Conservation (phyloP, 2,888 invertebrate species). For the Zeuzera pyrina region DNA sequence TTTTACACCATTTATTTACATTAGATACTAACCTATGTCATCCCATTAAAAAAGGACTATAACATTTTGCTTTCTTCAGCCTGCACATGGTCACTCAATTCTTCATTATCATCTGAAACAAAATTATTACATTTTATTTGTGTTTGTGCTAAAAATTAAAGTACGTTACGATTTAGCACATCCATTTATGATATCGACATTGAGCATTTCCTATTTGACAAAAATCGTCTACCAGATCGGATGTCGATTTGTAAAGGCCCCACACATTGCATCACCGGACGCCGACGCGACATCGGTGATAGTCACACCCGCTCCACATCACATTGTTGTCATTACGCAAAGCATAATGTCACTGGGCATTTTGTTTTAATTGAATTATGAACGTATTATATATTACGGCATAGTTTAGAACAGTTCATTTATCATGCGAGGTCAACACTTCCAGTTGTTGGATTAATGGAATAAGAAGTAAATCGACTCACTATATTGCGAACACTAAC, state of each 20-base stretch:
- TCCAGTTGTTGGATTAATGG: too few species aligned
- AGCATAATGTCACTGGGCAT: slow-evolving; percentile 15
- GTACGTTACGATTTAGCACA: slow-evolving; percentile 5
- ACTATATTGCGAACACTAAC: too few species aligned
- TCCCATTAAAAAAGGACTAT: slow-evolving; percentile 19
- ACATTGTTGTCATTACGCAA: slow-evolving; percentile 41
- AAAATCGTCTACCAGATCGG: slow-evolving; percentile 25
- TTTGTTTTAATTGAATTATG: slow-evolving; percentile 1
- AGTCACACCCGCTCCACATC: slow-evolving; percentile 24
- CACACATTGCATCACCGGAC: slow-evolving; percentile 44
- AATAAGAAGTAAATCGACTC: too few species aligned
- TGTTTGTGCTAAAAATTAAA: background rate
- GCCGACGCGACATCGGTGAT: slow-evolving; percentile 23
- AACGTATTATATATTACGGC: background rate
- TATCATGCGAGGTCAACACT: too few species aligned
- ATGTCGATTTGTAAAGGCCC: slow-evolving; percentile 32
- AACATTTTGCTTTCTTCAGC: slow-evolving; percentile 19
- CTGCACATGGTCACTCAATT: slow-evolving; percentile 29
- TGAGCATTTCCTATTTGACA: slow-evolving; percentile 30
- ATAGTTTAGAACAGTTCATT: too few species aligned
- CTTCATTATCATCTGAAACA: slow-evolving; percentile 42
- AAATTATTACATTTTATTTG: slow-evolving; percentile 13
- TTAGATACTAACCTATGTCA: slow-evolving; percentile 36
- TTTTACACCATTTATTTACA: too few species aligned
- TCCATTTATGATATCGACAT: slow-evolving; percentile 24